Evolutionary conservation across 2,113 vertebrate genomes (phyloP), one percentile per base, ranked within the genome.

Genomic region (Bos javanicus): DNA sequence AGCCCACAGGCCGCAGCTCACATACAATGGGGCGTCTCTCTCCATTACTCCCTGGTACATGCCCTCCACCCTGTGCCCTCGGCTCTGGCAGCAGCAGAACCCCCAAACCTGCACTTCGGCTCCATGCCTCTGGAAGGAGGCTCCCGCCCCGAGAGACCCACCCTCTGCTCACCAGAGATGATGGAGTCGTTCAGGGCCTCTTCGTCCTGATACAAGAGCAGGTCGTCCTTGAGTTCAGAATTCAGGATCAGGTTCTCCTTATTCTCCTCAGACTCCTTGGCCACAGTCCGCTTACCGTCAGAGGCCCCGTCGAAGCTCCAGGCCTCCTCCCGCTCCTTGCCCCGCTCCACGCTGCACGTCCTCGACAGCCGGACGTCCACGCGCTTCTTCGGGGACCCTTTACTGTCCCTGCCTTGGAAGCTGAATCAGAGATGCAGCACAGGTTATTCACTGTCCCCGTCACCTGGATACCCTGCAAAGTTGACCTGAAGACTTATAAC

Each of bases 211-310:
- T 99, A 99, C 89, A 99, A 97, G 71, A 98, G 98, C 96, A 98
- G 86, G 95, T 99, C 98, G 0, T 99, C 99, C 16, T 98, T 99
- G 98, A 99, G 98, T 91, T 99, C 99, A 0, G 99, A 98, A 33
- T 99, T 99, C 98, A 99, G 97, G 19, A 99, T 98, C 98, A 99
- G 96, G 98, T 99, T 99, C 98, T 99, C 99, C 98, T 99, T 99
- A 99, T 99, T 99, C 99, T 99, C 99, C 48, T 99, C 99, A 0
- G 99, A 99, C 94, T 99, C 99, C 90, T 99, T 99, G 48, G 96
- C 96, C 0, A 96, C 98, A 3, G 98, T 94, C 96, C 98, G 26
- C 96, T 99, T 99, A 98, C 98, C 98, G 97, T 99, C 99, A 0
- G 97, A 71, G 76, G 98, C 97, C 0, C 98, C 99, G 0, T 98